Percentiles rank a stretch among this genome's conserved stretches.
phyloP scores from a whole-genome alignment of 1,140 invertebrate species.

The Drosophila kanapiae region DNA sequence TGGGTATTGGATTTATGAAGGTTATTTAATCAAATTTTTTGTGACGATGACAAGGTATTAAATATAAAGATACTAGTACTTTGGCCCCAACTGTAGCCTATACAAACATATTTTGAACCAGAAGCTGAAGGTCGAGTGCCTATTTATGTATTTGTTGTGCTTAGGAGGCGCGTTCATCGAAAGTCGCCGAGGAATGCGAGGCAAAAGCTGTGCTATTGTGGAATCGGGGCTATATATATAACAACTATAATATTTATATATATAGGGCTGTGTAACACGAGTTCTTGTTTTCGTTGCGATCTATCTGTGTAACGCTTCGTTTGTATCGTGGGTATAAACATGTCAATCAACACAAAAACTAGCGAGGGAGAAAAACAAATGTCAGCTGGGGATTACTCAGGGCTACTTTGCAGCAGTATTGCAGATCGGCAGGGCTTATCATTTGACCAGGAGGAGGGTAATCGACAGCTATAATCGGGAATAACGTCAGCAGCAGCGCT shows the following conservation, averaged over 20 bases:
- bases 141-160: constrained; percentile 43
- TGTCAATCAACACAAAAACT: constrained; percentile 58
- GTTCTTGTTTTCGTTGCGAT: constrained; percentile 32
- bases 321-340: constrained; percentile 57
- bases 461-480: constrained; percentile 36
- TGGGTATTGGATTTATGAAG: not conserved
- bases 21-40: not conserved
- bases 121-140: constrained; percentile 49
- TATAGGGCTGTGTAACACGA: constrained; percentile 15
- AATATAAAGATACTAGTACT: not conserved
- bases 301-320: constrained; percentile 45
- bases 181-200: constrained; percentile 36
- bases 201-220: constrained; percentile 32
- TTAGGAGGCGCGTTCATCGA: constrained; percentile 40
- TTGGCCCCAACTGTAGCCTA: constrained; percentile 3
- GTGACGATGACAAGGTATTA: not conserved
- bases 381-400: constrained; percentile 49
- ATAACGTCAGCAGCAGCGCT: constrained; percentile 50
- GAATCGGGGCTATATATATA: constrained; percentile 38
- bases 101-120: constrained; percentile 23
- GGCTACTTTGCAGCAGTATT: constrained; percentile 17
- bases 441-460: constrained; percentile 36
- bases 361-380: constrained; percentile 34
- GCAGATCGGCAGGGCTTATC: constrained; percentile 28
- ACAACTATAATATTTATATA: constrained; percentile 11